Evolutionary conservation across 2,797 vertebrate genomes (phyloP).

Genomic region (Nyctibius grandis): DNA sequence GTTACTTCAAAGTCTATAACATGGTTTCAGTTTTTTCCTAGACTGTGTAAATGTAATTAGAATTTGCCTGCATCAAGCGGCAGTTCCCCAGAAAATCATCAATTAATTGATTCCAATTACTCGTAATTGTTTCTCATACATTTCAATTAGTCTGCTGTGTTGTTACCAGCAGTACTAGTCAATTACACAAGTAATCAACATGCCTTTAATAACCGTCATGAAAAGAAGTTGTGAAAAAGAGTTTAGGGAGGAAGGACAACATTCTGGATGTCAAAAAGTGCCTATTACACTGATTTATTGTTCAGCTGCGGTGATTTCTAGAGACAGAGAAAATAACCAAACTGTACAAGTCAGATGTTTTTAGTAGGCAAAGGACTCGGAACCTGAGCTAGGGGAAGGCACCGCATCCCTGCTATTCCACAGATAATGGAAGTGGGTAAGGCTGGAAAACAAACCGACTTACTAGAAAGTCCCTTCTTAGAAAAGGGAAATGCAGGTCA

Average conservation of each 20-base stretch:
- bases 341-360: no score
- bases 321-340: not conserved
- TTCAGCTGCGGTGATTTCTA: not conserved
- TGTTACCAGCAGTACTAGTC: conserved; percentile 47
- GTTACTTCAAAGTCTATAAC: not conserved
- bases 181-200: conserved; percentile 48
- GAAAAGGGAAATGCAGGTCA: not conserved
- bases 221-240: not conserved
- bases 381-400: not conserved
- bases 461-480: no score
- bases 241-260: not conserved
- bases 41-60: conserved; percentile 49
- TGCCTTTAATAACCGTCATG: not conserved
- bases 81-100: conserved; percentile 69
- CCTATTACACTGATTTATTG: not conserved
- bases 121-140: conserved; percentile 76
- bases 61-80: conserved; percentile 52
- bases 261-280: not conserved
- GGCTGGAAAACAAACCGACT: not conserved
- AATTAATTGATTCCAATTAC: conserved; percentile 81
- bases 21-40: not conserved
- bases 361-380: not conserved
- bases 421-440: not conserved
- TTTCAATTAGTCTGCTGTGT: conserved; percentile 72
- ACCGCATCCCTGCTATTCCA: not conserved